These are phyloP conservation scores for Dynastes grantii DNA, from an alignment of 2,888 invertebrate genomes.

Conservation along the genomic window DNA sequence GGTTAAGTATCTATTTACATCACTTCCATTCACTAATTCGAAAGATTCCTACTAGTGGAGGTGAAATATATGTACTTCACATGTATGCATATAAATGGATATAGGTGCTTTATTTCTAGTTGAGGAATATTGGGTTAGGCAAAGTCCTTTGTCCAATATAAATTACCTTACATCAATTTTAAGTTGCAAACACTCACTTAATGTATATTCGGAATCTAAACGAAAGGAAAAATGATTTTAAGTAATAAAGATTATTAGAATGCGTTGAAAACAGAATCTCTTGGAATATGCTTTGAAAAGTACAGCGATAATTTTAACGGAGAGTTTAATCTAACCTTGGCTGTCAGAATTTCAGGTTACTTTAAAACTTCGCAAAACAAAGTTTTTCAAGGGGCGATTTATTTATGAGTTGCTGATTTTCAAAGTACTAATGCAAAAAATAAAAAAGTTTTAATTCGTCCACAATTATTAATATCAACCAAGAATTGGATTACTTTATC, in stretches of 20 bases:
- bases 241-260: slow-evolving; percentile 25
- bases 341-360: slow-evolving; percentile 1
- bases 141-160: background rate
- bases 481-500: too few species aligned
- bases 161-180: background rate
- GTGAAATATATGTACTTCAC: background rate
- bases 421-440: background rate
- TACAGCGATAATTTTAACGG: slow-evolving; percentile 30
- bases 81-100: background rate
- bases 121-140: background rate
- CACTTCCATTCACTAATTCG: background rate
- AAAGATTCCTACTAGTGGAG: too few species aligned
- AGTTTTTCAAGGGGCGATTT: slow-evolving; percentile 23
- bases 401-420: slow-evolving; percentile 18
- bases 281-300: background rate
- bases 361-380: slow-evolving; percentile 16
- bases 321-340: slow-evolving; percentile 30
- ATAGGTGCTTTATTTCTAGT: too few species aligned
- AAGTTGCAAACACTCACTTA: background rate
- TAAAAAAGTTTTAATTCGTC: too few species aligned
- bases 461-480: too few species aligned
- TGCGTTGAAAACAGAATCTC: slow-evolving; percentile 27
- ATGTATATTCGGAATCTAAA: background rate
- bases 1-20: background rate
- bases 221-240: background rate